Conservation (phyloP, 2,888 invertebrate genomes). For the Loripinus fragilis region DNA sequence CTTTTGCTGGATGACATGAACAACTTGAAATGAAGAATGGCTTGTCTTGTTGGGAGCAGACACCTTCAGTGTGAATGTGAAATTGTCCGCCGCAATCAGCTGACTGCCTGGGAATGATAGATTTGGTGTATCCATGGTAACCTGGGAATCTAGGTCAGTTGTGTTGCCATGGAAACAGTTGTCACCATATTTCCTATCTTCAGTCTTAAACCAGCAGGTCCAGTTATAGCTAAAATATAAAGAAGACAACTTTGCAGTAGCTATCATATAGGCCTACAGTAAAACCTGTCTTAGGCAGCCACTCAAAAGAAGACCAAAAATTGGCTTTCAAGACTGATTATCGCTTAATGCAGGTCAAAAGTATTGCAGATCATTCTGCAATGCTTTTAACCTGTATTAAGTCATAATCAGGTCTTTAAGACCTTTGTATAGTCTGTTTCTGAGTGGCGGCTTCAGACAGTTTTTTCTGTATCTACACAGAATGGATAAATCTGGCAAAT, state of each 20-base stretch:
- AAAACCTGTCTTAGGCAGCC: too few species aligned
- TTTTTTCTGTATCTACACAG: too few species aligned
- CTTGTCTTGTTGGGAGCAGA: conserved; percentile 45
- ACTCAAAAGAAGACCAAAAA: too few species aligned
- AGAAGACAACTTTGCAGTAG: not conserved
- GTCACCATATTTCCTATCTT: conserved; percentile 33
- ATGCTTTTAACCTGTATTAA: too few species aligned
- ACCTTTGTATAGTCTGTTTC: too few species aligned
- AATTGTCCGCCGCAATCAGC: conserved; percentile 55
- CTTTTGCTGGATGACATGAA: conserved; percentile 44
- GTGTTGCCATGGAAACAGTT: conserved; percentile 58
- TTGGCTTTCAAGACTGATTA: too few species aligned
- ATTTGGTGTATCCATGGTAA: conserved; percentile 50
- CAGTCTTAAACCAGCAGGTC: conserved; percentile 53
- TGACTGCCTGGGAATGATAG: conserved; percentile 59
- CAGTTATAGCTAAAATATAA: conserved; percentile 59
- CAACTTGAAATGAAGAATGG: conserved; percentile 67
- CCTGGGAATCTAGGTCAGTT: conserved; percentile 19
- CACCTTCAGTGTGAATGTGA: conserved; percentile 71
- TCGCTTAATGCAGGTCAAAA: too few species aligned
- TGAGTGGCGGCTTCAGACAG: too few species aligned
- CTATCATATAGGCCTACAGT: too few species aligned
- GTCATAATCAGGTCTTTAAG: too few species aligned
- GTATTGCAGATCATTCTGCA: too few species aligned
- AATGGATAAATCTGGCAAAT: too few species aligned